phyloP scores from a whole-genome alignment of 2,797 vertebrate species.

The Chelonia mydas region DNA sequence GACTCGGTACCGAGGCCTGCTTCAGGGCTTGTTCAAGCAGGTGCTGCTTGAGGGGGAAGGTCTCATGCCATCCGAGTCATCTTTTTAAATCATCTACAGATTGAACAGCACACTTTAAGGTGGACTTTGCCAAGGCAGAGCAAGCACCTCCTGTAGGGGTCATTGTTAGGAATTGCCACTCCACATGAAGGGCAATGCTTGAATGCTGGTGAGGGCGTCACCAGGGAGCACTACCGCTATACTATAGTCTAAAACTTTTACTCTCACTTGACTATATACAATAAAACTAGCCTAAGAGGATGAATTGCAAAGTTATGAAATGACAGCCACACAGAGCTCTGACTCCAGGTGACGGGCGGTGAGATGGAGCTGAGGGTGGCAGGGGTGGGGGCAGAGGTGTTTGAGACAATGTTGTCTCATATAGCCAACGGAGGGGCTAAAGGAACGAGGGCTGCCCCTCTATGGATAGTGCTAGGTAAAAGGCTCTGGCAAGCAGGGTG shows the following conservation, averaged over 20 bases:
- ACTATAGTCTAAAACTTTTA: neutral
- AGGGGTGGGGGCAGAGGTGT: too few species aligned
- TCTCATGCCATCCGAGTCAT: neutral
- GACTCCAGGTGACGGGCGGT: neutral
- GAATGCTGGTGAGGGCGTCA: neutral
- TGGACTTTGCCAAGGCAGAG: neutral
- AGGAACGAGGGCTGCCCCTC: neutral
- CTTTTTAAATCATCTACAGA: neutral
- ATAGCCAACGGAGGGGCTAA: neutral
- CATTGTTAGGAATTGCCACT: neutral
- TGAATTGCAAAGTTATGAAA: neutral
- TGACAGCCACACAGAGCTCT: neutral
- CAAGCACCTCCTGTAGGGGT: neutral
- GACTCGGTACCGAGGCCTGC: neutral
- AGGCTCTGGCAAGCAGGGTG: neutral
- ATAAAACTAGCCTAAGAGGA: neutral
- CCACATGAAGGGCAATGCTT: neutral
- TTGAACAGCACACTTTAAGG: neutral
- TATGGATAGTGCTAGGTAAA: neutral
- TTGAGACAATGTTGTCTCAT: neutral
- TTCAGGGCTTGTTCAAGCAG: neutral
- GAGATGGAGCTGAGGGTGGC: neutral
- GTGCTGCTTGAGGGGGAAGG: neutral
- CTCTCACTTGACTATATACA: neutral
- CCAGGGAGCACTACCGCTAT: neutral